These are phyloP conservation scores for Drosophila ustulata DNA, from an alignment of 2,888 invertebrate genomes.

Conservation along the genomic window DNA sequence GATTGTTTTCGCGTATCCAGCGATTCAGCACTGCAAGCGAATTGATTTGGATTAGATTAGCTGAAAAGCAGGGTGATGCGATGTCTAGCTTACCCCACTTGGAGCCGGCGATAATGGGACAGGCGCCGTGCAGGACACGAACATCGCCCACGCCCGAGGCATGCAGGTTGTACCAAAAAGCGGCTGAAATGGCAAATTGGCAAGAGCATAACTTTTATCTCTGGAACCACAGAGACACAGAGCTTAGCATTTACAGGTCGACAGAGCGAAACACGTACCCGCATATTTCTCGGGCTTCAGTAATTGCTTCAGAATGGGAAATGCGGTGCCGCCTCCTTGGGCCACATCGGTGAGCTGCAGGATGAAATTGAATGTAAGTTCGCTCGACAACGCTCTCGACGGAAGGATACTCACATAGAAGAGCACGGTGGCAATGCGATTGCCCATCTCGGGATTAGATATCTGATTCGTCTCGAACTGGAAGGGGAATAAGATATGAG, in stretches of 20 bases:
- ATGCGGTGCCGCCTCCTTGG: slow-evolving; percentile 99
- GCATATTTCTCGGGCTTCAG: slow-evolving; percentile 85
- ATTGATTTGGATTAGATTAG: neutral
- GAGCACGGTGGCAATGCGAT: slow-evolving; percentile 83
- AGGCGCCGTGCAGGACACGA: slow-evolving; percentile 96
- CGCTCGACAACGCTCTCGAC: neutral
- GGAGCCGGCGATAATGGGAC: slow-evolving; percentile 96
- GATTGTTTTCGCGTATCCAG: slow-evolving; percentile 94
- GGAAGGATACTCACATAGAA: slow-evolving; percentile 81
- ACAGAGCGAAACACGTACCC: slow-evolving; percentile 36
- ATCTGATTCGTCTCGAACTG: slow-evolving; percentile 34
- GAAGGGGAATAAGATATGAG: neutral
- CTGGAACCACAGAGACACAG: neutral
- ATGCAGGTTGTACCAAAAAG: slow-evolving; percentile 97
- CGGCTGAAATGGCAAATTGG: slow-evolving; percentile 85
- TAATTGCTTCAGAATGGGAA: slow-evolving; percentile 93
- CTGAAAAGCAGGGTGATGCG: neutral
- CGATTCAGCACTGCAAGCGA: slow-evolving; percentile 90
- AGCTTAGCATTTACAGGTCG: neutral
- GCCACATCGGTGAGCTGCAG: slow-evolving; percentile 97
- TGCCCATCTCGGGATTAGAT: slow-evolving; percentile 51
- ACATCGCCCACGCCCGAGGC: slow-evolving; percentile 95
- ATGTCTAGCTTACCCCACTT: slow-evolving; percentile 93
- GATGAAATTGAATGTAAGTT: neutral
- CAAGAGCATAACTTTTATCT: neutral